Base-by-base conservation (phyloP, 2,113 vertebrate species). In the Bujurquina vittata region DNA sequence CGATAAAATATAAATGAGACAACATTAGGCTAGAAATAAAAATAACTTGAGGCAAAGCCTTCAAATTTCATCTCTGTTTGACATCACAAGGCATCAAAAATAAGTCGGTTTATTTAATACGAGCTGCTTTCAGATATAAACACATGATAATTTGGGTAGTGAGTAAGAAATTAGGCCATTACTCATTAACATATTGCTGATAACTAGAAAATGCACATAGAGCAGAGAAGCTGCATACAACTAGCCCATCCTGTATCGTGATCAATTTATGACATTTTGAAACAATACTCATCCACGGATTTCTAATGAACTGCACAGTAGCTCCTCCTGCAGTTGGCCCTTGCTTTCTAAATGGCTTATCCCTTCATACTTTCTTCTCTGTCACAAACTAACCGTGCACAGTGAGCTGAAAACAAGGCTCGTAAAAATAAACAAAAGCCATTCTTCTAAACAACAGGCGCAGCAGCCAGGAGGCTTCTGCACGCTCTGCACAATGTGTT, bases 381-480 rank as follows among this genome's bases (percentile, higher is more conserved):
- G 23, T 26, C 40, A 49, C 17, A 49, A 67, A 29, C 46, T 23
- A 7, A 15, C 46, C 10, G 6, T 11, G 7, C 5, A 20, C 31
- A 26, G 37, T 5, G 6, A 14, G 31, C 40, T 18, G 74, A 76
- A 15, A 60, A 49, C 23, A 49, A 20, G 9, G 43, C 72, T 80
- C 56, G 0, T 54, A 9, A 65, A 80, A 61, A 83, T 73, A 63
- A 83, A 59, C 56, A 29, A 12, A 80, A 77, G 65, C 46, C 65
- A 0, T 49, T 20, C 40, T 2, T 49, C 40, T 69, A 20, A 49
- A 69, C 10, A 65, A 33, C 75, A 14, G 75, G 23, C 85, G 76
- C 62, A 78, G 75, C 86, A 40, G 74, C 80, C 74, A 75, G 52
- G 4, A 77, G 76, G 87, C 35, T 17, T 35, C 65, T 2, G 57